phyloP scores from a whole-genome alignment of 2,888 invertebrate species.

The Eristalis intricaria region DNA sequence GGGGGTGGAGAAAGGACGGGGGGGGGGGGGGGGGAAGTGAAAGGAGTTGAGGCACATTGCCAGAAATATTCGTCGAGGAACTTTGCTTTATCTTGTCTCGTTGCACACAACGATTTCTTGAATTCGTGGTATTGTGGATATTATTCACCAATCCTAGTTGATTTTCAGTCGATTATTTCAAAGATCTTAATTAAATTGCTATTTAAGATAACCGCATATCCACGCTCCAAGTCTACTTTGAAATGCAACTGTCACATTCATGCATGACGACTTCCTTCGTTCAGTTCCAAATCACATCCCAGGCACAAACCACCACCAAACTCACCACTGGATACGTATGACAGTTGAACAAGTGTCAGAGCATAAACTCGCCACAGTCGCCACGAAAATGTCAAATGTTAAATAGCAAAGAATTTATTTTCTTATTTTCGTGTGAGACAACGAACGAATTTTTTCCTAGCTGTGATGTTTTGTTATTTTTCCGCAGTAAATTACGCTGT shows the following conservation, averaged over 20 bases:
- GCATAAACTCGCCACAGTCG: background rate
- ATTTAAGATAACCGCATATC: background rate
- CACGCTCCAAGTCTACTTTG: too few relatives aligned
- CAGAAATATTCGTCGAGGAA: too few relatives aligned
- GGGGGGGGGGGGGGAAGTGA: too few relatives aligned
- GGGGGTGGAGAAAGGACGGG: too few relatives aligned
- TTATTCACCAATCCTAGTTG: too few relatives aligned
- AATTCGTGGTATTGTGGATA: too few relatives aligned
- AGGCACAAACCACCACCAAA: background rate
- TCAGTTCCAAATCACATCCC: background rate
- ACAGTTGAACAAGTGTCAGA: conserved; percentile 17
- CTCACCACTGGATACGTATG: background rate
- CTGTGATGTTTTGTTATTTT: conserved; percentile 50
- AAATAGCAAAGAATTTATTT: conserved; percentile 16
- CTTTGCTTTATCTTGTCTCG: too few relatives aligned
- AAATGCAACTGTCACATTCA: background rate
- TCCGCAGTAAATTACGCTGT: conserved; percentile 11
- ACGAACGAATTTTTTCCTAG: conserved; percentile 34
- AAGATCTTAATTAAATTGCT: too few relatives aligned
- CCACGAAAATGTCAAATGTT: conserved; percentile 38
- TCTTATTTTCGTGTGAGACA: conserved; percentile 23
- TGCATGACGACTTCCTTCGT: background rate
- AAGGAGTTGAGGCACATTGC: too few relatives aligned
- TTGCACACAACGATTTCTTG: too few relatives aligned
- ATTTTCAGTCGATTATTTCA: too few relatives aligned